phyloP scores from a whole-genome alignment of 2,113 vertebrate species.

The Psephotus haematonotus region DNA sequence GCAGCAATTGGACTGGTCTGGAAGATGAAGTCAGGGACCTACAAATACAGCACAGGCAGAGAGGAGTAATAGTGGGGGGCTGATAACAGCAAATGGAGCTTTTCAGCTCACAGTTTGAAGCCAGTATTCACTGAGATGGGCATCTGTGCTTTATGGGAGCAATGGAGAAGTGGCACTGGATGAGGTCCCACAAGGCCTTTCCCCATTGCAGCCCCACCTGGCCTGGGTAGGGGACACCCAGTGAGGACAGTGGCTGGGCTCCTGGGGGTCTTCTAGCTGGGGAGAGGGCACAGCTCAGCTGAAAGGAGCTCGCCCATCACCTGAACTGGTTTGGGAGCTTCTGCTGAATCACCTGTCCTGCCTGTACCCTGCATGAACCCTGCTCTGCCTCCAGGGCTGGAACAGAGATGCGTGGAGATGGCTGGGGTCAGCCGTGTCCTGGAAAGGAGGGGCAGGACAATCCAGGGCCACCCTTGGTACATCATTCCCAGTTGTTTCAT shows the following conservation, averaged over 20 bases:
- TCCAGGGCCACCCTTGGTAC: not conserved
- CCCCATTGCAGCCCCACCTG: not conserved
- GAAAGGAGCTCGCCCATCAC: not conserved
- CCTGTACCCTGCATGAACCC: not conserved
- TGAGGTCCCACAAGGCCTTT: not conserved
- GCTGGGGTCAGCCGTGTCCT: not conserved
- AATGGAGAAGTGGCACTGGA: not conserved
- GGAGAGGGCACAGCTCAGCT: not conserved
- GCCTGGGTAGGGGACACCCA: not conserved
- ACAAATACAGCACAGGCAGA: not conserved
- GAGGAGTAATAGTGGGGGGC: not conserved
- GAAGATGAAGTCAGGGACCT: not conserved
- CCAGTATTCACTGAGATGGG: not conserved
- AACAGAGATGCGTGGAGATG: not conserved
- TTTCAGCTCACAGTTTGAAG: rapidly evolving
- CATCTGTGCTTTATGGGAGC: not conserved
- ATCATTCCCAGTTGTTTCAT: not conserved
- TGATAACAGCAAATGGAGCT: rapidly evolving
- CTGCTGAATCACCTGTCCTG: not conserved
- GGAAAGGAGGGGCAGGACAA: not conserved
- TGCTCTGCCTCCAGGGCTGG: not conserved
- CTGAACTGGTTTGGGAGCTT: not conserved
- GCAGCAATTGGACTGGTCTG: not conserved
- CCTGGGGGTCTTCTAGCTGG: not conserved
- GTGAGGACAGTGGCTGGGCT: not conserved